Evolutionary conservation across 2,888 invertebrate genomes (phyloP).

Genomic region (Alentia gelatinosa): DNA sequence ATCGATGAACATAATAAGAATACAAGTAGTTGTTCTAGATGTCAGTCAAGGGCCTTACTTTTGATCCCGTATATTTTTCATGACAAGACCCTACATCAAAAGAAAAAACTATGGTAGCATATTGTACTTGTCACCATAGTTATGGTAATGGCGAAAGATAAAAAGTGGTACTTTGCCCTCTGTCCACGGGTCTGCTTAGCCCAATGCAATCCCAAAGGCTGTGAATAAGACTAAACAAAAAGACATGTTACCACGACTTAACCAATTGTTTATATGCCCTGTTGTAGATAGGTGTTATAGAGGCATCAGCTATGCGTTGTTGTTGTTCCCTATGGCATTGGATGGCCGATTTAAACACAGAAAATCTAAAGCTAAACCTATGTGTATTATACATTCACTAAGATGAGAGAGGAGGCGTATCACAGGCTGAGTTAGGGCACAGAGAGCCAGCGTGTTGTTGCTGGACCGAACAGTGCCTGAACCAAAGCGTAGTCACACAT

Average conservation of each 20-base stretch:
- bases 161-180: constrained; percentile 47
- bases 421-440: constrained; percentile 40
- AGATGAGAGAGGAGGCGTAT: neutral
- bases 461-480: constrained; percentile 46
- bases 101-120: neutral
- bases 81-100: neutral
- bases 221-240: constrained; percentile 34
- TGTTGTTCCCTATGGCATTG: constrained; percentile 41
- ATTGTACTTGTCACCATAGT: neutral
- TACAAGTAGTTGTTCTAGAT: constrained; percentile 20
- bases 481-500: constrained; percentile 13
- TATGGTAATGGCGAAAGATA: neutral
- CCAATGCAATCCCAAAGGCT: constrained; percentile 52
- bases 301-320: constrained; percentile 2
- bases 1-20: neutral
- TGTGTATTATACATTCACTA: neutral
- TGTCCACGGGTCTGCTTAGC: constrained; percentile 52
- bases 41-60: constrained; percentile 49
- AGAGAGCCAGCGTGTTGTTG: neutral
- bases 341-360: neutral
- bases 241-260: constrained; percentile 47
- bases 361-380: too few relatives aligned
- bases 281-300: constrained; percentile 50
- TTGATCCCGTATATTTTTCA: constrained; percentile 46
- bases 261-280: neutral